Conservation (phyloP, 2,888 invertebrate genomes). For the Dicyrtoma fusca region DNA sequence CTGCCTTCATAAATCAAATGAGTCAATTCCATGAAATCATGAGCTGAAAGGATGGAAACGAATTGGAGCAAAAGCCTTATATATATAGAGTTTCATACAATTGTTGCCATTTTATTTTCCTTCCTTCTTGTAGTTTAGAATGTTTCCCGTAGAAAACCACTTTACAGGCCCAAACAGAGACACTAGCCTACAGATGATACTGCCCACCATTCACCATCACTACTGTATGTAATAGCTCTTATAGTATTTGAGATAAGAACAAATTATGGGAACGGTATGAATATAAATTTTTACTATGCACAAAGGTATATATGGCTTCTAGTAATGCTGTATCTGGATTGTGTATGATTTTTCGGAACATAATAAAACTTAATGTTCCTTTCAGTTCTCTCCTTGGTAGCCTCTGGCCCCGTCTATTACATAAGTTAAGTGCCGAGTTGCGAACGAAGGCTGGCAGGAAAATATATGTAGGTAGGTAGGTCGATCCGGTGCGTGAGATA, state of each 20-base stretch:
- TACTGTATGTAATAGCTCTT: no score
- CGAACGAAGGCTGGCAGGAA: no score
- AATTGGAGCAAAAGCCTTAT: conserved; percentile 13
- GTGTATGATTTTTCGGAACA: no score
- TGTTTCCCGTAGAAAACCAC: background rate
- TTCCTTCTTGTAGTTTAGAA: background rate
- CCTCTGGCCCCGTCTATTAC: no score
- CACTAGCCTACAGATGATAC: no score
- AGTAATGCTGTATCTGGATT: no score
- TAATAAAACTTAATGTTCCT: no score
- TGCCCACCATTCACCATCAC: background rate
- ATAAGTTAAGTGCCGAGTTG: no score
- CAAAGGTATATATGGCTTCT: background rate
- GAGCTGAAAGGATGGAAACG: conserved; percentile 18
- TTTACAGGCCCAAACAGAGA: background rate
- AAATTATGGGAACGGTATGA: no score
- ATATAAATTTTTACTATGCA: background rate
- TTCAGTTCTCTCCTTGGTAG: no score
- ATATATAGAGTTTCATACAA: background rate
- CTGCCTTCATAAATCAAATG: conserved; percentile 33
- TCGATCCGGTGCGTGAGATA: no score
- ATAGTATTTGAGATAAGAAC: no score
- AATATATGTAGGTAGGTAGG: background rate
- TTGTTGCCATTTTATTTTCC: conserved; percentile 8
- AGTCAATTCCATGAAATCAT: conserved; percentile 33